phyloP scores from a whole-genome alignment of 2,113 vertebrate genomes.

The Bos javanicus region DNA sequence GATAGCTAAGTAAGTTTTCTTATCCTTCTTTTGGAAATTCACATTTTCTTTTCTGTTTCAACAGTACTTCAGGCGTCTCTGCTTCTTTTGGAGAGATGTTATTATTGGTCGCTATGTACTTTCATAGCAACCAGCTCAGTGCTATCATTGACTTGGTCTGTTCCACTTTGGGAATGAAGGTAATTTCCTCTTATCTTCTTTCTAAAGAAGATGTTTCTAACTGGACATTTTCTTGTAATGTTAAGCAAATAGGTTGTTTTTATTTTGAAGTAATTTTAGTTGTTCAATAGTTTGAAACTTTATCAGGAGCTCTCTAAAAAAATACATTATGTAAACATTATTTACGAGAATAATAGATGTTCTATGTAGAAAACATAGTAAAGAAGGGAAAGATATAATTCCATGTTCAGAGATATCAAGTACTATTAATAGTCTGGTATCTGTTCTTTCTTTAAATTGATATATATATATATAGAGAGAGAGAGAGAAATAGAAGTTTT shows the following conservation, averaged over 20 bases:
- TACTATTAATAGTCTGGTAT: neutral
- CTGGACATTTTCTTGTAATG: neutral
- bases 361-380: neutral
- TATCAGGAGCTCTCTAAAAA: slow-evolving; percentile 5
- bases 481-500: too few relatives aligned
- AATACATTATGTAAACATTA: neutral
- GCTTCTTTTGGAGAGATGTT: slow-evolving; percentile 99
- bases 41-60: slow-evolving; percentile 45
- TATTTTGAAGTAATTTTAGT: slow-evolving; percentile 11
- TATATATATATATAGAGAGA: too few relatives aligned
- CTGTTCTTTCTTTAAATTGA: slow-evolving; percentile 3
- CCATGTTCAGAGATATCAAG: neutral
- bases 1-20: neutral
- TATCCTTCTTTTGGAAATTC: neutral
- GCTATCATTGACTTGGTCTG: slow-evolving; percentile 97
- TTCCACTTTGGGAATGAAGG: slow-evolving; percentile 98
- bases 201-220: neutral
- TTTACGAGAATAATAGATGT: slow-evolving; percentile 6
- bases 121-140: slow-evolving; percentile 97
- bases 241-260: slow-evolving; percentile 26
- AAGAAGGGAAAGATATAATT: neutral
- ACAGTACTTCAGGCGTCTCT: slow-evolving; percentile 95
- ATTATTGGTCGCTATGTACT: slow-evolving; percentile 98
- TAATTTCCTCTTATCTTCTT: slow-evolving; percentile 76
- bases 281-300: slow-evolving; percentile 37